Evolutionary conservation across 1,140 invertebrate genomes (phyloP).

Genomic region (Pygmarrhopalites habei): DNA sequence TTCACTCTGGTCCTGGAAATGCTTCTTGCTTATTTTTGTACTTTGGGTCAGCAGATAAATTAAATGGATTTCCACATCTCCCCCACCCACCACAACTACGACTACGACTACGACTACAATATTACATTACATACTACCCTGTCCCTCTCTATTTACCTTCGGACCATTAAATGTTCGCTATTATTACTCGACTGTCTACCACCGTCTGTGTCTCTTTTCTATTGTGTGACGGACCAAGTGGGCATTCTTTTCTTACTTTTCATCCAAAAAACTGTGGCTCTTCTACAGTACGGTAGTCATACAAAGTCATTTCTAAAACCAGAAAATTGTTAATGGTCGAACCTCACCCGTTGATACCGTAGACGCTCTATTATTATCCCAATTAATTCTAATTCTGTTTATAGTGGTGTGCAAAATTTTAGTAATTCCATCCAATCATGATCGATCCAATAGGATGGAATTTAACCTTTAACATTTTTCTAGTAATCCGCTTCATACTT

Average conservation of each 20-base stretch:
- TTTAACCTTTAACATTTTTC: too few species aligned
- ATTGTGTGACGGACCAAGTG: background rate
- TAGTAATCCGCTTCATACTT: too few species aligned
- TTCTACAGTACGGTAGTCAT: slow-evolving; percentile 4
- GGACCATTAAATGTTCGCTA: slow-evolving; percentile 32
- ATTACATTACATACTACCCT: background rate
- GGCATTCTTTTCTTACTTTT: slow-evolving; percentile 12
- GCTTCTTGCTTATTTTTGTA: slow-evolving; percentile 35
- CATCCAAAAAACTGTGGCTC: background rate
- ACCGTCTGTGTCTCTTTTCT: too few species aligned
- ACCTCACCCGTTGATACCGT: too few species aligned
- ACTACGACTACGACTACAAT: too few species aligned
- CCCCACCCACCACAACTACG: too few species aligned
- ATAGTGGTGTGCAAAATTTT: too few species aligned
- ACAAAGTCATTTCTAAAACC: background rate
- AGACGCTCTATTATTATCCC: too few species aligned
- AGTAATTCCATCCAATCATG: too few species aligned
- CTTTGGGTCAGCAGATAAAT: slow-evolving; percentile 33
- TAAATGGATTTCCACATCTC: slow-evolving; percentile 18
- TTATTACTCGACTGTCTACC: slow-evolving; percentile 22
- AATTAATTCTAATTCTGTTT: too few species aligned
- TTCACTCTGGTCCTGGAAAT: slow-evolving; percentile 32
- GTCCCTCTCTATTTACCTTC: slow-evolving; percentile 22
- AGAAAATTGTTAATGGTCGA: too few species aligned
- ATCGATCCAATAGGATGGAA: too few species aligned